phyloP scores from a whole-genome alignment of 1,140 invertebrate species.

The Magallana angulata region DNA sequence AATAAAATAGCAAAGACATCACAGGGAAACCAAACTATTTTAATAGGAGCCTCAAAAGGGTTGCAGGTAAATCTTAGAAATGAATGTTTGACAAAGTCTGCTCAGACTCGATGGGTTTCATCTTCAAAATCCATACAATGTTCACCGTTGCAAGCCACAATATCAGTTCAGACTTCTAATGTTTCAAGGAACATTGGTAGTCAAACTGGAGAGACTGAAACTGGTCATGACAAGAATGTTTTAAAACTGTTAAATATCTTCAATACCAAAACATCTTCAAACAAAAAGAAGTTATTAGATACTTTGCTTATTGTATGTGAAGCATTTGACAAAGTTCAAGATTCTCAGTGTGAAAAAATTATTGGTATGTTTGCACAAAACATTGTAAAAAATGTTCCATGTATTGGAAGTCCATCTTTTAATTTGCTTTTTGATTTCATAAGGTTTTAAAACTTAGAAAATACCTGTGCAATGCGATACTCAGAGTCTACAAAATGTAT shows the following conservation, averaged over 20 bases:
- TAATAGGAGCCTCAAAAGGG: not conserved
- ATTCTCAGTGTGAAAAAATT: no score
- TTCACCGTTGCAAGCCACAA: not conserved
- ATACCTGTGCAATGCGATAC: not conserved
- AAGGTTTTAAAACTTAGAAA: not conserved
- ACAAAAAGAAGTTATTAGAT: not conserved
- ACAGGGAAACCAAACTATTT: slow-evolving; percentile 13
- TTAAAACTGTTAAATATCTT: not conserved
- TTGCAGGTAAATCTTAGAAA: not conserved
- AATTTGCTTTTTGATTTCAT: not conserved
- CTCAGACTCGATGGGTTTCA: not conserved
- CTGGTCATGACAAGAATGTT: not conserved
- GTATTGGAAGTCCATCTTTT: not conserved
- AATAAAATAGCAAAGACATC: not conserved
- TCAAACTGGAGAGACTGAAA: not conserved
- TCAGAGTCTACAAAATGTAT: not conserved
- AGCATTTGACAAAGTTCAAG: not conserved
- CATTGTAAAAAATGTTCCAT: not conserved
- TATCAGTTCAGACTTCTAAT: not conserved
- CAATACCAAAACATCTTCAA: not conserved
- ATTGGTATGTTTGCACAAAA: not conserved
- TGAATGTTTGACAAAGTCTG: not conserved
- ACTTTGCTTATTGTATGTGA: not conserved
- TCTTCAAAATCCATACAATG: not conserved
- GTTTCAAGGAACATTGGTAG: not conserved